Conservation (phyloP, 2,797 vertebrate species). For the Pipistrellus pipistrellus region DNA sequence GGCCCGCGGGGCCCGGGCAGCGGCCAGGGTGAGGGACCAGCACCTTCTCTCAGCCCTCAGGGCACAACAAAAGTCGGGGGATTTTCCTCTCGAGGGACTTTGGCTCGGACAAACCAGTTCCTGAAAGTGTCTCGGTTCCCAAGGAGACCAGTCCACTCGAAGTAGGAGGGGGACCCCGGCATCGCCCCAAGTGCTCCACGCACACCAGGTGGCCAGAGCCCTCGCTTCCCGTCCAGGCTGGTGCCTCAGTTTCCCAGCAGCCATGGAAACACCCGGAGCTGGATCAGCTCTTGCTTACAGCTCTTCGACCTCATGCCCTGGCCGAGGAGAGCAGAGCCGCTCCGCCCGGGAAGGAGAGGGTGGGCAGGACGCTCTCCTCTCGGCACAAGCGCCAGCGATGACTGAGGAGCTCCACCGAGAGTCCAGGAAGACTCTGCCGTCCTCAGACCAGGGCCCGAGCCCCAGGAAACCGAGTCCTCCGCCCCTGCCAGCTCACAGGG, state of each 20-base stretch:
- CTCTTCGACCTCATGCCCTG: fast-evolving
- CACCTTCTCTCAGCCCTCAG: neutral
- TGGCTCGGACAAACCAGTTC: neutral
- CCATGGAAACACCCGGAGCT: fast-evolving
- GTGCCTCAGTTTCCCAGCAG: fast-evolving
- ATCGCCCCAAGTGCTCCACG: fast-evolving
- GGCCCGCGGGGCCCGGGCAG: fast-evolving
- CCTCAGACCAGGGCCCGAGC: no score
- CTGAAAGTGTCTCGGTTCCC: fast-evolving
- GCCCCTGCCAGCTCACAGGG: neutral
- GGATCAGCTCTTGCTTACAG: fast-evolving
- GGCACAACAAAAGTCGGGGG: neutral
- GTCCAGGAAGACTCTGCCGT: neutral
- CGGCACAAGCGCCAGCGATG: fast-evolving
- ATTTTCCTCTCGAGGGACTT: neutral
- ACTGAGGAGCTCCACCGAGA: fast-evolving
- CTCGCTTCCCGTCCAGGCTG: fast-evolving
- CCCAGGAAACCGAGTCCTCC: neutral
- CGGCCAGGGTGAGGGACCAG: neutral
- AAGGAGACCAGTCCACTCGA: fast-evolving
- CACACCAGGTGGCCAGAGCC: fast-evolving
- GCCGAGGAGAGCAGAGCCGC: fast-evolving
- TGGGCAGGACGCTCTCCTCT: fast-evolving
- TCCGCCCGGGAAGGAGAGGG: fast-evolving
- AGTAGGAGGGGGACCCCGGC: neutral